Evolutionary conservation across 37 sponge, comb jelly and placozoan species (phyloP), one percentile per base, ranked within the genome.

Genomic region (Aphrocallistes beatrix): DNA sequence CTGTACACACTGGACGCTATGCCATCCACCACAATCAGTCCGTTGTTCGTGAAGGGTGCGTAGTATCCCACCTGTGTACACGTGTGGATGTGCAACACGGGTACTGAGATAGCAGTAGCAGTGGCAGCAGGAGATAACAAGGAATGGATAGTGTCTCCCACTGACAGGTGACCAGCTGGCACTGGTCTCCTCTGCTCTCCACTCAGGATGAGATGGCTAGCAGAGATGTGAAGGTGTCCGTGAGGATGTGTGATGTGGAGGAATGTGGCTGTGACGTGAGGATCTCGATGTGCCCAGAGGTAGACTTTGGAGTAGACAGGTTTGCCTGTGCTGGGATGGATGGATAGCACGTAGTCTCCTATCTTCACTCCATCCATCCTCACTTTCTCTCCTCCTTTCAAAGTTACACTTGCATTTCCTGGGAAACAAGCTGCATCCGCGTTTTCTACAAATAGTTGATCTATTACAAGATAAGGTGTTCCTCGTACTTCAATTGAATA

Each of bases 251-350:
- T 60, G 75, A 60, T 60, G 75, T 60, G 75, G 25, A 60, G 75
- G 75, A 60, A 60, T 60, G 75, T 60, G 75, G 75, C 75, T 60
- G 75, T 60, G 75, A 60, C n/a, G 75, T 60, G 75, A 25, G 75
- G 10, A 30, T 60, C 75, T 60, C 75, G 75, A 13, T 60, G 75
- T 60, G 75, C 75, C 75, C 75, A 60, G 75, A 60, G 25, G 34
- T 60, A 60, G 28, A 60, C 75, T 60, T 13, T 60, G 25, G 75
- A 60, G 75, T 60, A 60, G 75, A 60, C 75, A 60, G 75, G 75
- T 60, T 60, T 60, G 75, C 34, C 25, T 60, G 75, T 60, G n/a
- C 28, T 60, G 3, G 75, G 75, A 60, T 60, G 75, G 25, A 60
- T 60, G 75, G 75, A 60, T 60, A 60, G n/a, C 75, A 60, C 75